A percentile compares a stretch with the other conserved stretches of the same genome.
phyloP scores from a whole-genome alignment of 2,888 invertebrate genomes.

The Geotrupes spiniger region DNA sequence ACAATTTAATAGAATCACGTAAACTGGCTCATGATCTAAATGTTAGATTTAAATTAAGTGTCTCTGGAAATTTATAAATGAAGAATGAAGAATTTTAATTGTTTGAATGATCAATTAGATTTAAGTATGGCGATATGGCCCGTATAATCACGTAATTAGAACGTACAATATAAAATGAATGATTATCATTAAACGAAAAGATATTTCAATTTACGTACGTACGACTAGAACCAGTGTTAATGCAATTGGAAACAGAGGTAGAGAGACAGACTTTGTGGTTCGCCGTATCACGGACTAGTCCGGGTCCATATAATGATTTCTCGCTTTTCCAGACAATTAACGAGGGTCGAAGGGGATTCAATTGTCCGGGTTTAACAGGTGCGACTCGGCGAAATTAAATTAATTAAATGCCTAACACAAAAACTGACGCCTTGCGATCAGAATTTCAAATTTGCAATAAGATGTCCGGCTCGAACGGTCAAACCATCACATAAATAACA shows the following conservation, averaged over 20 bases:
- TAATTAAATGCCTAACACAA: conserved; percentile 24
- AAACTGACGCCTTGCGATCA: background rate
- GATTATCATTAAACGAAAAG: background rate
- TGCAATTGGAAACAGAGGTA: conserved; percentile 24
- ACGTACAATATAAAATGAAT: background rate
- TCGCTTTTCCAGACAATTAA: conserved; percentile 50
- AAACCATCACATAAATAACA: too few relatives aligned
- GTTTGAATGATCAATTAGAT: too few relatives aligned
- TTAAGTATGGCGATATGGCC: too few relatives aligned
- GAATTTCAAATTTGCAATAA: background rate
- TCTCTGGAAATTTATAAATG: too few relatives aligned
- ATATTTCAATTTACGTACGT: background rate
- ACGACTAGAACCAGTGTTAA: conserved; percentile 15
- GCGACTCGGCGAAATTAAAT: conserved; percentile 46
- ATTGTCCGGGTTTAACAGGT: conserved; percentile 51
- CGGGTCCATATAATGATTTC: conserved; percentile 48
- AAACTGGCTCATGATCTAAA: too few relatives aligned
- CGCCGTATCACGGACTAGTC: conserved; percentile 43
- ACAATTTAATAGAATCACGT: too few relatives aligned
- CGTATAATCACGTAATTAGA: background rate
- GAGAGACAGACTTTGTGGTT: conserved; percentile 44
- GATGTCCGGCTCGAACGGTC: too few relatives aligned
- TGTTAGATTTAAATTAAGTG: too few relatives aligned
- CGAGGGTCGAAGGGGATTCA: conserved; percentile 51
- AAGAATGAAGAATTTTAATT: too few relatives aligned